Evolutionary conservation across 2,113 vertebrate genomes (phyloP).

Genomic region (Aptenodytes patagonicus): DNA sequence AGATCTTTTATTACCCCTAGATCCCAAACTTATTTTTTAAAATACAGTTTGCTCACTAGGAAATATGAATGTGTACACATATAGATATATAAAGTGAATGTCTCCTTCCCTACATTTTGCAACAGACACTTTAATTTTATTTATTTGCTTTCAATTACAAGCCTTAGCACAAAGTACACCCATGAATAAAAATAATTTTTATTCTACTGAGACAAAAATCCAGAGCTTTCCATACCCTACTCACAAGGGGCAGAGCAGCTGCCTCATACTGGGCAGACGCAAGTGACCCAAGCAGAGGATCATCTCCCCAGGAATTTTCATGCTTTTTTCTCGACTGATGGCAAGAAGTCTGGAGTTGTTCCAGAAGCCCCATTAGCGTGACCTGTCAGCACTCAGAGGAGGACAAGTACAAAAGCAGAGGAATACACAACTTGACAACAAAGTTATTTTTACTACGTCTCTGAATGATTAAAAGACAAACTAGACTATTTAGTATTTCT

Average conservation of each 20-base stretch:
- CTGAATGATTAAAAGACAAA: slow-evolving; percentile 27
- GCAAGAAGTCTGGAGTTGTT: not conserved
- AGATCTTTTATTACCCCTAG: not conserved
- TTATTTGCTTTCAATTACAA: not conserved
- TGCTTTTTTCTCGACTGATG: not conserved
- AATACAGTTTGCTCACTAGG: not conserved
- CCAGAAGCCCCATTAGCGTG: slow-evolving; percentile 30
- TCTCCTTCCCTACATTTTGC: not conserved
- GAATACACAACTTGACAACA: not conserved
- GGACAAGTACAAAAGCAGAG: not conserved
- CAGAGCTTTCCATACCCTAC: not conserved
- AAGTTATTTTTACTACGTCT: slow-evolving; percentile 8
- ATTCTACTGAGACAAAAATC: not conserved
- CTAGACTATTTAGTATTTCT: not conserved
- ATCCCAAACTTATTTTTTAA: not conserved
- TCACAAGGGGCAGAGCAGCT: not conserved
- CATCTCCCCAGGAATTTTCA: not conserved
- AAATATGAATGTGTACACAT: not conserved
- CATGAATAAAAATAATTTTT: not conserved
- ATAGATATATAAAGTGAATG: not conserved
- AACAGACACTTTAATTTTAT: not conserved
- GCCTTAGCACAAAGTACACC: not conserved
- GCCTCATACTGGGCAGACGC: not conserved
- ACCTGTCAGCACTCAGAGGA: not conserved
- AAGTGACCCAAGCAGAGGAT: not conserved